Evolutionary conservation across 2,113 vertebrate genomes (phyloP).

Genomic region (Embiotoca jacksoni): DNA sequence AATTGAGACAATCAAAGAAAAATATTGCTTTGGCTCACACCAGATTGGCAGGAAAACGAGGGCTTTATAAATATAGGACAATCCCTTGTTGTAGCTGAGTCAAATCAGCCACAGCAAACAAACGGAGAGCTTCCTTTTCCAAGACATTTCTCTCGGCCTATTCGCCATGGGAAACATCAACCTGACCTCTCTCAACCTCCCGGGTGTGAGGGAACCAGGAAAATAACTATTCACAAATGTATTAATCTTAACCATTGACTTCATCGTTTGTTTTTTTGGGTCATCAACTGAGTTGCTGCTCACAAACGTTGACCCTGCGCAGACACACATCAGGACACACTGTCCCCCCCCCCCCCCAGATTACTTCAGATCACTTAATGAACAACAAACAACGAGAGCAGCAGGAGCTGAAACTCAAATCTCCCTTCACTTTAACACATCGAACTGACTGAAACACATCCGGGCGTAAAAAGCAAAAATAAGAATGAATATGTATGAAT

Average conservation of each 20-base stretch:
- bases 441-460: conserved; percentile 1
- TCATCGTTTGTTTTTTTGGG: conserved; percentile 18
- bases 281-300: not conserved
- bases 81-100: not conserved
- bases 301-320: conserved; percentile 3
- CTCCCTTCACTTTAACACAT: not conserved
- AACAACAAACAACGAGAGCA: not conserved
- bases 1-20: not conserved
- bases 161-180: conserved; percentile 6
- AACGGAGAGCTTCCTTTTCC: not conserved
- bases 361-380: not conserved
- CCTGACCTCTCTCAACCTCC: conserved; percentile 26
- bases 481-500: not conserved
- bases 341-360: not conserved
- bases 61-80: conserved; percentile 1
- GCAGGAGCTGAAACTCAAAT: not conserved
- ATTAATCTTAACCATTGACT: not conserved
- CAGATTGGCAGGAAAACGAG: not conserved
- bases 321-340: conserved; percentile 15
- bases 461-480: too few species aligned
- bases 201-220: not conserved
- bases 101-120: conserved; percentile 7
- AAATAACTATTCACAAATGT: not conserved
- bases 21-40: not conserved
- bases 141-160: conserved; percentile 5